Evolutionary conservation across 2,888 invertebrate genomes (phyloP).

Genomic region (Eupithecia abbreviata): DNA sequence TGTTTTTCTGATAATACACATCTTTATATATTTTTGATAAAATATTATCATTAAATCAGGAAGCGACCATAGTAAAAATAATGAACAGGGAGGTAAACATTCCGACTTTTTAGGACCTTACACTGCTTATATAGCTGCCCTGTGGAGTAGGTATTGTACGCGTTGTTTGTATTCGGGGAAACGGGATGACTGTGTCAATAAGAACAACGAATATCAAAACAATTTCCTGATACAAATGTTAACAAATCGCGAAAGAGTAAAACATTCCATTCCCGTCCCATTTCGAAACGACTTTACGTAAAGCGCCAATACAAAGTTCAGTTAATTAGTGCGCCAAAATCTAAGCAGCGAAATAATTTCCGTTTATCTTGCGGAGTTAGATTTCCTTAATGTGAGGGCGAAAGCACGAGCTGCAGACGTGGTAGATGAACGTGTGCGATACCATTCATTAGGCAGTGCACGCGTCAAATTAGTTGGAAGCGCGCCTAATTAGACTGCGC

Average conservation of each 20-base stretch:
- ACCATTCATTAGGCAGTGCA: conserved; percentile 80
- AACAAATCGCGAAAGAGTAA: not conserved
- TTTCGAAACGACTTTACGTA: conserved; percentile 17
- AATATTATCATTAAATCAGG: no score
- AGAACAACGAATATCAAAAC: not conserved
- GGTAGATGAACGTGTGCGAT: conserved; percentile 82
- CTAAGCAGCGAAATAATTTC: conserved; percentile 56
- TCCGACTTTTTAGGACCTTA: not conserved
- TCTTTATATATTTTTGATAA: no score
- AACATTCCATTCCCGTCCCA: conserved; percentile 1
- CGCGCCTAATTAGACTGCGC: conserved; percentile 76
- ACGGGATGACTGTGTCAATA: not conserved
- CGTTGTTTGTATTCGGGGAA: not conserved
- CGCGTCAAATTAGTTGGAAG: conserved; percentile 80
- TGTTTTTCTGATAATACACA: not conserved
- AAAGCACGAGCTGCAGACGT: conserved; percentile 66
- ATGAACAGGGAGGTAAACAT: not conserved
- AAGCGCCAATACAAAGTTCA: conserved; percentile 23
- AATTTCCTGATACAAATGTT: not conserved
- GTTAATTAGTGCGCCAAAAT: conserved; percentile 45
- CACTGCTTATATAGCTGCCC: not conserved
- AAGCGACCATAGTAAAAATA: not conserved
- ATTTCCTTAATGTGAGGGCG: conserved; percentile 66
- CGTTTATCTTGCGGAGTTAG: conserved; percentile 66
- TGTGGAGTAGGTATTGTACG: not conserved